These are phyloP conservation scores for Drosophila affinis DNA, from an alignment of 2,888 invertebrate genomes.

Conservation along the genomic window DNA sequence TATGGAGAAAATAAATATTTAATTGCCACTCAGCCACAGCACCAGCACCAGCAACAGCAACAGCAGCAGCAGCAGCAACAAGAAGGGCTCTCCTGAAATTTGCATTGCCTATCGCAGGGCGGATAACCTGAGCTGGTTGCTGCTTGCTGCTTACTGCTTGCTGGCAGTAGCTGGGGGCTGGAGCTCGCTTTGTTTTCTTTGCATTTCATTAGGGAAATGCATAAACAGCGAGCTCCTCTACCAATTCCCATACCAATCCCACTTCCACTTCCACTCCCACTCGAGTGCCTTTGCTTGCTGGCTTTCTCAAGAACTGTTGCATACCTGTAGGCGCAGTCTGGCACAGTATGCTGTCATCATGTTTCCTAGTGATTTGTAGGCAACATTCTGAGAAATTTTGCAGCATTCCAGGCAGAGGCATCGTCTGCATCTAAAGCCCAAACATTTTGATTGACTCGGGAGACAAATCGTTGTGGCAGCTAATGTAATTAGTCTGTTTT, in stretches of 20 bases:
- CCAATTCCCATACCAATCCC: too few relatives aligned
- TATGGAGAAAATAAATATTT: conserved; percentile 65
- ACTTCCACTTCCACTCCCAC: background rate
- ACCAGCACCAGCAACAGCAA: conserved; percentile 33
- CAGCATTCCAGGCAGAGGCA: background rate
- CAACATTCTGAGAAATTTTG: background rate
- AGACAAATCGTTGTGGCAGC: conserved; percentile 41
- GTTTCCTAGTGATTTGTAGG: conserved; percentile 30
- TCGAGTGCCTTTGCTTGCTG: background rate
- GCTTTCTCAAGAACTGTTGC: conserved; percentile 45
- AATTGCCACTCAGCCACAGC: conserved; percentile 60
- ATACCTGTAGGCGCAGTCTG: conserved; percentile 20
- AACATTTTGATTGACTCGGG: conserved; percentile 47
- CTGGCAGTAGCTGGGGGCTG: background rate
- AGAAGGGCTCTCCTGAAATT: conserved; percentile 48
- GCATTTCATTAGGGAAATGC: conserved; percentile 70
- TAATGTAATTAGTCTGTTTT: conserved; percentile 64
- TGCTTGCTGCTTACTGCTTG: background rate
- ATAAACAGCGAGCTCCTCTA: conserved; percentile 46
- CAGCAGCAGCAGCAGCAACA: background rate
- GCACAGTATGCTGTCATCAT: conserved; percentile 18
- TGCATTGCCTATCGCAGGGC: conserved; percentile 35
- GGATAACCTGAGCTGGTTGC: conserved; percentile 30
- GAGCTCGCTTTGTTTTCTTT: conserved; percentile 51
- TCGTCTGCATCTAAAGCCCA: background rate